Percentiles rank a stretch among this genome's conserved stretches.
These are phyloP conservation scores for Cervus canadensis DNA, from an alignment of 2,113 vertebrate genomes.

Conservation along the genomic window DNA sequence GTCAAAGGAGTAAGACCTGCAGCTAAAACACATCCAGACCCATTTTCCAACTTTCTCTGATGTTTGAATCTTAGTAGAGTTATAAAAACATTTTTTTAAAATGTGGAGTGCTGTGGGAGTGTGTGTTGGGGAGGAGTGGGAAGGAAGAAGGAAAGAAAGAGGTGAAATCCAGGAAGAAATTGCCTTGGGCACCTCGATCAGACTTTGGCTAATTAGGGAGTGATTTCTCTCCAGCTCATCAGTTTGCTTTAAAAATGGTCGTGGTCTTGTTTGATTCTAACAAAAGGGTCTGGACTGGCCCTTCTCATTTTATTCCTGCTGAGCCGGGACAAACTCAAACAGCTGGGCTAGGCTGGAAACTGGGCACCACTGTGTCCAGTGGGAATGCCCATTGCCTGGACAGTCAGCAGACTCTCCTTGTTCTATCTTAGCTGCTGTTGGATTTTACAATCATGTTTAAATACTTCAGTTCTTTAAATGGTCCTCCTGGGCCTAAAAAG, in stretches of 20 bases:
- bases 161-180: constrained; percentile 55
- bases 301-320: constrained; percentile 68
- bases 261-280: constrained; percentile 84
- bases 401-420: background rate
- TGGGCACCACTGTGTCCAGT: background rate
- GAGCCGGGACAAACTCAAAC: background rate
- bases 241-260: constrained; percentile 83
- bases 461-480: background rate
- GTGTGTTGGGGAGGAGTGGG: background rate
- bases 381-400: background rate
- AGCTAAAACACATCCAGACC: background rate
- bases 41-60: background rate
- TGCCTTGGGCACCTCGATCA: constrained; percentile 85
- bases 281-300: constrained; percentile 76
- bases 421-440: background rate
- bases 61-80: background rate
- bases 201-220: constrained; percentile 86
- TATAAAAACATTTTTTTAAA: background rate
- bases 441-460: background rate
- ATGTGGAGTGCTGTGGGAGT: background rate
- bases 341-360: constrained; percentile 27
- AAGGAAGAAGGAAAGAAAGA: constrained; percentile 14
- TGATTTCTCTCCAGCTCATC: constrained; percentile 82
- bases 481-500: background rate
- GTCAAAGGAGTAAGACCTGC: background rate